These are phyloP conservation scores for Chionoecetes opilio DNA, from an alignment of 1,140 invertebrate species.

Conservation along the genomic window DNA sequence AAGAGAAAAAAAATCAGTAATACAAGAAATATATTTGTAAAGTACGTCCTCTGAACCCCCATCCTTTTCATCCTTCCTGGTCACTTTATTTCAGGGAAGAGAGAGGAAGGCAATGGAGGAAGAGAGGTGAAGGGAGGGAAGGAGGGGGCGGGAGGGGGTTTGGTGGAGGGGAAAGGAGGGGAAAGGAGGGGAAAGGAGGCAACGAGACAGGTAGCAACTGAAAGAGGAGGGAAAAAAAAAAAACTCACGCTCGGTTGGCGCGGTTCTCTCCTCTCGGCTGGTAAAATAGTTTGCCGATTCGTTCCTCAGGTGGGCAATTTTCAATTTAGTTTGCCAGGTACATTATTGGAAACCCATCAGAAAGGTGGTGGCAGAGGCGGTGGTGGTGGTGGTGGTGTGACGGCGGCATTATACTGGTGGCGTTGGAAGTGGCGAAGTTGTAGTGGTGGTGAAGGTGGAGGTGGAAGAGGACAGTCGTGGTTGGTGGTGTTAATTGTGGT, in stretches of 20 bases:
- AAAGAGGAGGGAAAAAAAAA: too few species aligned
- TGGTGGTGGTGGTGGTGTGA: background rate
- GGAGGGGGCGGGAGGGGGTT: background rate
- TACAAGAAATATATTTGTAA: background rate
- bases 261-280: background rate
- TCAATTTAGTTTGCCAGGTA: slow-evolving; percentile 20
- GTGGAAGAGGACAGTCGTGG: background rate
- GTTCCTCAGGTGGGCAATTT: slow-evolving; percentile 27
- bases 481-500: too few species aligned
- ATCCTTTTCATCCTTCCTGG: background rate
- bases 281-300: slow-evolving; percentile 20
- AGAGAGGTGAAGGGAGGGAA: background rate
- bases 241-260: background rate
- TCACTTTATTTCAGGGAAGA: background rate
- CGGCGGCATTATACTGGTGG: background rate
- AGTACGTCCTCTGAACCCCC: background rate
- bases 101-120: background rate
- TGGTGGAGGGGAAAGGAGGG: background rate
- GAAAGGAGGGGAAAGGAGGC: background rate
- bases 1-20: background rate
- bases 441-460: background rate
- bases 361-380: background rate
- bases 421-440: background rate
- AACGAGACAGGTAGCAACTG: background rate
- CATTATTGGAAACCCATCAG: slow-evolving; percentile 20